A percentile compares a stretch with the other conserved stretches of the same genome.
These are phyloP conservation scores for Holothuria scabra DNA, from an alignment of 53 echinoderm and acorn worm genomes.

Conservation along the genomic window DNA sequence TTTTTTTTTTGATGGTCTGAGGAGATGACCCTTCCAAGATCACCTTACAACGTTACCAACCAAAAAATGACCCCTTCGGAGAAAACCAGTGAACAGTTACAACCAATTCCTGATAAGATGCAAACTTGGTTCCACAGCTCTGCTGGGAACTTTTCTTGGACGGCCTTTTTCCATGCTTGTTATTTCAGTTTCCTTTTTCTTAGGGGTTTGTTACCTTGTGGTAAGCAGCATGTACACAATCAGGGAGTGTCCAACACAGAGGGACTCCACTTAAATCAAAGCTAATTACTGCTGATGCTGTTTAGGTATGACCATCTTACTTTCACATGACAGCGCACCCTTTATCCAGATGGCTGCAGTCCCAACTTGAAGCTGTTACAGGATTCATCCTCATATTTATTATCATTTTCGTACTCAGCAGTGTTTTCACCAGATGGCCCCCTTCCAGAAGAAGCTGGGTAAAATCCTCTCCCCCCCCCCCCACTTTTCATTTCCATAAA, in stretches of 20 bases:
- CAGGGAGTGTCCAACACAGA: slow-evolving; percentile 27
- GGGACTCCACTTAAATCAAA: neutral
- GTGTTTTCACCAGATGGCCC: too few relatives aligned
- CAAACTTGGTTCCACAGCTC: neutral
- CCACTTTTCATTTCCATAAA: too few relatives aligned
- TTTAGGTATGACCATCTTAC: too few relatives aligned
- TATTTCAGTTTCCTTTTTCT: neutral
- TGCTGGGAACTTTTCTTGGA: neutral
- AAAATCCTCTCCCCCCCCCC: too few relatives aligned
- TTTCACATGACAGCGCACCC: too few relatives aligned
- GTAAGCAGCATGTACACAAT: neutral
- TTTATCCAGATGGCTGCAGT: too few relatives aligned
- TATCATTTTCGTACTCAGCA: too few relatives aligned
- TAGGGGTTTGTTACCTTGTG: slow-evolving; percentile 7
- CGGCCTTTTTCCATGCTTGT: neutral
- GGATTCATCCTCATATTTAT: too few relatives aligned
- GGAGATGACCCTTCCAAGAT: slow-evolving; percentile 1
- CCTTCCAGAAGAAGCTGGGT: too few relatives aligned
- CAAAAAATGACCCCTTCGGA: slow-evolving; percentile 29
- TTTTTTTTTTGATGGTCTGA: neutral
- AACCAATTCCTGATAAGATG: neutral
- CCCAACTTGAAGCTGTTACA: too few relatives aligned
- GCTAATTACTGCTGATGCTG: neutral
- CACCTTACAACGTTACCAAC: slow-evolving; percentile 17
- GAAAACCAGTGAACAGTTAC: neutral